These are phyloP conservation scores for Pteropus alecto DNA, from an alignment of 2,113 vertebrate species.

Conservation along the genomic window DNA sequence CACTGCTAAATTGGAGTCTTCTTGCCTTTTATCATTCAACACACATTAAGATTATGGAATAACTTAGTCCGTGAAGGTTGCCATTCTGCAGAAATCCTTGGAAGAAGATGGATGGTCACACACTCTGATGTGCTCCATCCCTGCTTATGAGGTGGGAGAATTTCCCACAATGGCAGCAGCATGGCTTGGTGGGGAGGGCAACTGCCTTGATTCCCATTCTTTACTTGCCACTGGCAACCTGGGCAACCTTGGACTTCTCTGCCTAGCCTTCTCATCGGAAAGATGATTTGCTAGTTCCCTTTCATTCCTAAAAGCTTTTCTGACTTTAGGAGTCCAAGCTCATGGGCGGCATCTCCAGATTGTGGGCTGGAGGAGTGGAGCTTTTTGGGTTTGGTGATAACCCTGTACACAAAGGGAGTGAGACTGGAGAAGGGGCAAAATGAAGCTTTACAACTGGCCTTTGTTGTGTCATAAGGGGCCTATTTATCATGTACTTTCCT, in stretches of 20 bases:
- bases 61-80: neutral
- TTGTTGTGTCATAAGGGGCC: neutral
- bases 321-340: neutral
- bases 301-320: neutral
- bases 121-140: neutral
- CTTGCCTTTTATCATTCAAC: neutral
- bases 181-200: neutral
- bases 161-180: neutral
- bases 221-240: neutral
- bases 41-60: neutral
- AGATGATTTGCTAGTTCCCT: neutral
- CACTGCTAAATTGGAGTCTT: neutral
- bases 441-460: neutral
- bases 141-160: neutral
- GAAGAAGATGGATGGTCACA: neutral
- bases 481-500: neutral
- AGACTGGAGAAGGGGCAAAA: neutral
- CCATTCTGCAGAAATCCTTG: neutral
- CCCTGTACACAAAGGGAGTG: fast-evolving
- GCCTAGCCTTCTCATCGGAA: neutral
- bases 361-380: neutral
- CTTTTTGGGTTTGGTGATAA: neutral
- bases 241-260: neutral
- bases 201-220: neutral
- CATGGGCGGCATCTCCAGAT: neutral